Evolutionary conservation across 2,888 invertebrate genomes (phyloP).

Genomic region (Epirrhoe tristata): DNA sequence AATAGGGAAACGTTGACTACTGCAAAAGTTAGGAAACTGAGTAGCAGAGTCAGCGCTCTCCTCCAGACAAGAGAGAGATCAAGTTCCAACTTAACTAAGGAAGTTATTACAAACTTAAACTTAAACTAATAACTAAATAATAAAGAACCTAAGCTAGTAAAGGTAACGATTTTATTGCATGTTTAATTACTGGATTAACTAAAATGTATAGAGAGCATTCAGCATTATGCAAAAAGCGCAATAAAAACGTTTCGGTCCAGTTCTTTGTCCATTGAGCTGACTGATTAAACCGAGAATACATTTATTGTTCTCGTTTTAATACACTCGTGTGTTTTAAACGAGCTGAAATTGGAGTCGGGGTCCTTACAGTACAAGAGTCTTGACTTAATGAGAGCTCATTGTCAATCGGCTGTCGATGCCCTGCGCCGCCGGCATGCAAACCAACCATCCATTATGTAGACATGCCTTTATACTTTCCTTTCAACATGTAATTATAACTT

Average conservation of each 20-base stretch:
- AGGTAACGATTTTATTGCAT: background rate
- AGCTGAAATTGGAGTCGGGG: slow-evolving; percentile 47
- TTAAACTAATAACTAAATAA: too few relatives aligned
- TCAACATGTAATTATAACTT: slow-evolving; percentile 39
- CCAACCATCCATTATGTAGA: slow-evolving; percentile 50
- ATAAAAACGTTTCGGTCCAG: slow-evolving; percentile 19
- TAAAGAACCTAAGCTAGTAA: too few relatives aligned
- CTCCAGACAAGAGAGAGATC: too few relatives aligned
- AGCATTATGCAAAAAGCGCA: slow-evolving; percentile 2
- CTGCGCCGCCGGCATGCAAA: slow-evolving; percentile 53
- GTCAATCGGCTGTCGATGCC: slow-evolving; percentile 68
- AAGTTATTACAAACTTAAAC: too few relatives aligned
- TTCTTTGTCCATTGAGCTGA: slow-evolving; percentile 31
- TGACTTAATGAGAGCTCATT: slow-evolving; percentile 71
- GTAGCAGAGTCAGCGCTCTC: too few relatives aligned
- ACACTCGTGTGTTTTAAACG: slow-evolving; percentile 44
- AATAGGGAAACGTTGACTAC: too few relatives aligned
- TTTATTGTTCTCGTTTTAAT: slow-evolving; percentile 44
- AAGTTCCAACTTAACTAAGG: too few relatives aligned
- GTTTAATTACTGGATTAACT: too few relatives aligned
- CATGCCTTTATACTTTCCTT: slow-evolving; percentile 35
- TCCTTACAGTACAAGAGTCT: slow-evolving; percentile 34
- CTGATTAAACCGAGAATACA: slow-evolving; percentile 33
- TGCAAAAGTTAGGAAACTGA: too few relatives aligned
- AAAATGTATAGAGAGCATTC: background rate